phyloP scores from a whole-genome alignment of 2,113 vertebrate genomes.

The Zapus hudsonius region DNA sequence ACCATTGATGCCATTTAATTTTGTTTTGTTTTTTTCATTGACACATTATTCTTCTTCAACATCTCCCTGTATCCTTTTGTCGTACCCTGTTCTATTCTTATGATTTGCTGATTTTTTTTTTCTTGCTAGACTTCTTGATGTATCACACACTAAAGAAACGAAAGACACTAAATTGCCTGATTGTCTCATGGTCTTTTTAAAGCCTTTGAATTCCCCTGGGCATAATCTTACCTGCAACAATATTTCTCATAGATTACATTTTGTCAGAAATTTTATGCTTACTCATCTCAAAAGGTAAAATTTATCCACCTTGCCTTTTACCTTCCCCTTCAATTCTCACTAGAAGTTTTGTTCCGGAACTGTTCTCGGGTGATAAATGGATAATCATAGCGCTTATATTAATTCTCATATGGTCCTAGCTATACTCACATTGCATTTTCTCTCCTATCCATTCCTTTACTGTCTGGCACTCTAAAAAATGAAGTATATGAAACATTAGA shows the following conservation, averaged over 20 bases:
- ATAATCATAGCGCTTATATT: not conserved
- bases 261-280: constrained; percentile 11
- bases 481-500: not conserved
- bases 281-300: constrained; percentile 19
- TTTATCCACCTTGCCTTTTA: not conserved
- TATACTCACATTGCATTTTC: not conserved
- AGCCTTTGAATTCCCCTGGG: not conserved
- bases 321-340: not conserved
- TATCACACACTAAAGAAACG: not conserved
- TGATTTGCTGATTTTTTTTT: not conserved
- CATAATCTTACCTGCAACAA: not conserved
- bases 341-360: not conserved
- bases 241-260: not conserved
- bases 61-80: constrained; percentile 1
- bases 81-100: not conserved
- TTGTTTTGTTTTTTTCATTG: constrained; percentile 13
- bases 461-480: constrained; percentile 26
- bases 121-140: not conserved
- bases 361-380: not conserved
- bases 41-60: not conserved
- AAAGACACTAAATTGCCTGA: not conserved
- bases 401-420: not conserved
- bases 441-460: too few species aligned
- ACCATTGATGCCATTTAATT: constrained; percentile 28
- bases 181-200: not conserved